These are phyloP conservation scores for Parnassius apollo DNA, from an alignment of 2,888 invertebrate species.

Conservation along the genomic window DNA sequence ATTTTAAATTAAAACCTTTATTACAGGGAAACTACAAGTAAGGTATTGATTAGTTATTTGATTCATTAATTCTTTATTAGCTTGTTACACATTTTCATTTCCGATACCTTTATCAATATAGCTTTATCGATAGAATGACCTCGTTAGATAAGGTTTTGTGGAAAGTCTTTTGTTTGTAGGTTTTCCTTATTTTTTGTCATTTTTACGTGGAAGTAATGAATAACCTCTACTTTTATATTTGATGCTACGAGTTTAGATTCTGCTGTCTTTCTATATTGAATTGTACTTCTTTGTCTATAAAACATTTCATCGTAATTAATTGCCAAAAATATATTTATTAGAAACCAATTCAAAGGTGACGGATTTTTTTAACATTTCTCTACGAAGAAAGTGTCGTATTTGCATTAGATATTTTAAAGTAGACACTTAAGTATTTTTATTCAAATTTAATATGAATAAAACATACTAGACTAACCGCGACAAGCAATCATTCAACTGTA, in stretches of 20 bases:
- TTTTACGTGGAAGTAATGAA: conserved; percentile 5
- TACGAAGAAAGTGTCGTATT: not conserved
- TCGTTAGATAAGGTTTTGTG: conserved; percentile 50
- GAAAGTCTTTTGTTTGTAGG: conserved; percentile 12
- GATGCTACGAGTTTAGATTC: too few relatives aligned
- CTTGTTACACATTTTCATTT: conserved; percentile 15
- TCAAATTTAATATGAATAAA: conserved; percentile 18
- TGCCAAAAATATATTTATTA: too few relatives aligned
- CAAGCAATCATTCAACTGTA: too few relatives aligned
- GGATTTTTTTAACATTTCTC: too few relatives aligned
- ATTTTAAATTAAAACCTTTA: too few relatives aligned
- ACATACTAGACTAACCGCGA: conserved; percentile 17
- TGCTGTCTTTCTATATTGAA: too few relatives aligned
- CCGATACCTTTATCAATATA: conserved; percentile 56
- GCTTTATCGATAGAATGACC: conserved; percentile 56
- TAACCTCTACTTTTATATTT: not conserved
- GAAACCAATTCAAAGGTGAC: too few relatives aligned
- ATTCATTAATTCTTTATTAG: not conserved
- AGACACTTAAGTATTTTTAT: conserved; percentile 11
- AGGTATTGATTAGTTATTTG: too few relatives aligned
- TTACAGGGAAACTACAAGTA: too few relatives aligned
- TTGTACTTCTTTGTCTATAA: too few relatives aligned
- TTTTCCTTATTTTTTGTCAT: conserved; percentile 16
- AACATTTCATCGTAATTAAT: too few relatives aligned
- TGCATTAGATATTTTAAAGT: not conserved